Evolutionary conservation across 2,113 vertebrate species (phyloP).

Genomic region (Sapajus apella): DNA sequence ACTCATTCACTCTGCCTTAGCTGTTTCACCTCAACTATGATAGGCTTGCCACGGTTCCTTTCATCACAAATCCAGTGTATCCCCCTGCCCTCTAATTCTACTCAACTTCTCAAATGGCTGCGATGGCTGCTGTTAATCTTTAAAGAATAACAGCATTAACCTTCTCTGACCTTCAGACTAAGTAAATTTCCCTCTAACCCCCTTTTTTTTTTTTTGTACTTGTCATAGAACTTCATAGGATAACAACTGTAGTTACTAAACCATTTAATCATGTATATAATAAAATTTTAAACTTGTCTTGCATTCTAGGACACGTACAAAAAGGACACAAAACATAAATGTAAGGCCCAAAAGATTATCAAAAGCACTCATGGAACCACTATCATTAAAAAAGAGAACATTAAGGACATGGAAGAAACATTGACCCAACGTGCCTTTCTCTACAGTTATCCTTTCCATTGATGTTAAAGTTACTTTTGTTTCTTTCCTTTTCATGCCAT

Average conservation of each 20-base stretch:
- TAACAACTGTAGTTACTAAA: neutral
- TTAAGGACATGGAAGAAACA: neutral
- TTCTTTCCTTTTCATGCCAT: neutral
- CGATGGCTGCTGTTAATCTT: neutral
- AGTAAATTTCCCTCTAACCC: neutral
- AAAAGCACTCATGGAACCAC: neutral
- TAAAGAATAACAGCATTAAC: neutral
- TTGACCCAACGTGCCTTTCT: neutral
- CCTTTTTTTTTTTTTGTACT: neutral
- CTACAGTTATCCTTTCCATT: neutral
- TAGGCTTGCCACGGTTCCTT: neutral
- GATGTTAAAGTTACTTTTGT: neutral
- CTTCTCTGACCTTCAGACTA: neutral
- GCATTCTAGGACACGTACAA: neutral
- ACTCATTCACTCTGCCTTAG: neutral
- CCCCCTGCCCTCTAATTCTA: neutral
- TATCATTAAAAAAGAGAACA: neutral
- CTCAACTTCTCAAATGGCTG: neutral
- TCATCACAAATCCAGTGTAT: neutral
- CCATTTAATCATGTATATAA: neutral
- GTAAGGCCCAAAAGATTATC: neutral
- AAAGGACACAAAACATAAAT: neutral
- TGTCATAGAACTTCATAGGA: neutral
- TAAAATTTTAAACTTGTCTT: neutral
- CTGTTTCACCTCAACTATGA: rapidly evolving